Evolutionary conservation across 2,113 vertebrate genomes (phyloP), one percentile per base, ranked within the genome.

Genomic region (Ivindomyrus marchei): DNA sequence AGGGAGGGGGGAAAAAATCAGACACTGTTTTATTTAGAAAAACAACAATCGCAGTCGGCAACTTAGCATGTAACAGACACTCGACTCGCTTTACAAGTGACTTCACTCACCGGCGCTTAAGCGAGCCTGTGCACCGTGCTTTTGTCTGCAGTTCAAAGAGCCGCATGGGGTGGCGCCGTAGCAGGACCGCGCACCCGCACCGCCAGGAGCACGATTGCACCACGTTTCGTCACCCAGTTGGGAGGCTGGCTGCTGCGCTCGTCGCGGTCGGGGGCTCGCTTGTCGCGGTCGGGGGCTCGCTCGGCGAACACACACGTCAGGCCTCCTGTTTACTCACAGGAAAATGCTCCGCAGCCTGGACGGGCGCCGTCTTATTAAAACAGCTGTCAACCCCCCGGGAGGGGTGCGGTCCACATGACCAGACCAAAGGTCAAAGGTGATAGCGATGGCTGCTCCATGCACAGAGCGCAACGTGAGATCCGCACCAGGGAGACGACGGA

Each of bases 141-240:
- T 92, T 89, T 89, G 88, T 92, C 88, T 56, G 36, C 46, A 53
- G 66, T 85, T 77, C 90, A 92, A 92, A 92, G 80, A 85, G 90
- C 62, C 86, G 90, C 85, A 89, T 88, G 85, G 62, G 90, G 88
- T 39, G 70, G 70, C 36, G 27, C 36, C 90, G 89, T 85, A 92
- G 90, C 89, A 89, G 85, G 36, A 11, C 15, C 77, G 7, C 2
- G 3, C 53, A 9, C 42, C 27, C 83, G 17, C n/a, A 0, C 83
- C 13, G 46, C 85, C 6, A 46, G 85, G 85, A 87, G 5, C 80
- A 17, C 77, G 42, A 27, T 62, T 80, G 85, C 87, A 90, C 58
- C 77, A n/a, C 36, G 7, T 87, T 87, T 87, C 85, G 7, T 87
- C 85, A 87, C 85, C 50, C 85, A 21, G 49, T 27, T 1, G 49